Percentiles rank a stretch among this genome's conserved stretches.
Evolutionary conservation across 2,888 invertebrate species (phyloP).

Genomic region (Ophioninae sp.): DNA sequence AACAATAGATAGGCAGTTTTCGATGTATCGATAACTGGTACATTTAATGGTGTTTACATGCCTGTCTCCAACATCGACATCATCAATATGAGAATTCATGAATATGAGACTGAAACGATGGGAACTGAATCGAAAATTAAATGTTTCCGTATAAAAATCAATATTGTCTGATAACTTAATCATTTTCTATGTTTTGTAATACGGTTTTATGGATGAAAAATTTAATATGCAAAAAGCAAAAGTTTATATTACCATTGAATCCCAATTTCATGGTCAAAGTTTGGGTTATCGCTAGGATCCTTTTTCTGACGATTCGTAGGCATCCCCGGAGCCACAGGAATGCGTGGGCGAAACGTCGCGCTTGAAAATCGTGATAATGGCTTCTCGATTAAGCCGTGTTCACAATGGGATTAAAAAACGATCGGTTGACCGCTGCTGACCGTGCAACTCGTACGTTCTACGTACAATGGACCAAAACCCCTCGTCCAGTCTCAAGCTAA

Average conservation of each 20-base stretch:
- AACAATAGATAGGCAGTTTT: no score
- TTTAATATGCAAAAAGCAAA: neutral
- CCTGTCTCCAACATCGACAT: no score
- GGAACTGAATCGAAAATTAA: no score
- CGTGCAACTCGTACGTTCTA: slow-evolving; percentile 71
- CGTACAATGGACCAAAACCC: slow-evolving; percentile 43
- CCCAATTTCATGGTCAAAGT: neutral
- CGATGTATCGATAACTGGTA: no score
- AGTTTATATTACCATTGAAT: neutral
- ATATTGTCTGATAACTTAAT: no score
- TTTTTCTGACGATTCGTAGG: neutral
- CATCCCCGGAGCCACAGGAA: neutral
- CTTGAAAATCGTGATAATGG: slow-evolving; percentile 71
- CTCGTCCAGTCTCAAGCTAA: slow-evolving; percentile 45
- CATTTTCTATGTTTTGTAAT: no score
- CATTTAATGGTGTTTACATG: no score
- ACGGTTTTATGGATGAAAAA: neutral
- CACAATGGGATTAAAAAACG: slow-evolving; percentile 80
- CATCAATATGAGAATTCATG: no score
- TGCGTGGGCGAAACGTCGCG: slow-evolving; percentile 47
- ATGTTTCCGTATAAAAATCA: no score
- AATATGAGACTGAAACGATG: no score
- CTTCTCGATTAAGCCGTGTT: slow-evolving; percentile 79
- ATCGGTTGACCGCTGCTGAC: slow-evolving; percentile 79
- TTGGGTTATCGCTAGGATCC: neutral